Conservation (phyloP, 2,113 vertebrate species). For the Zosterops pallidus region DNA sequence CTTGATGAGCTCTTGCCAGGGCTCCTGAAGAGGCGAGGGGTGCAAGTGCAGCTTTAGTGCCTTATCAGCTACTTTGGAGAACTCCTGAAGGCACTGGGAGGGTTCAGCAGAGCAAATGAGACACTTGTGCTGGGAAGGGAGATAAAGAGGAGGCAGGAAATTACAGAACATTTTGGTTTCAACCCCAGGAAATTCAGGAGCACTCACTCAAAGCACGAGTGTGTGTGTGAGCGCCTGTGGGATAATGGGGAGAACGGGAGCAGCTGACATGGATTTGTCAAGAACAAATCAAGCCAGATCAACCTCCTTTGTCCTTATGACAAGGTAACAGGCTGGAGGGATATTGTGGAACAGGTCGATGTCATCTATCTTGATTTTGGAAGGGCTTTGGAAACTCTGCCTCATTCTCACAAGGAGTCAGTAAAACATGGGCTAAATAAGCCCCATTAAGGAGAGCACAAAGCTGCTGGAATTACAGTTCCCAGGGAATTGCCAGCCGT, state of each 20-base stretch:
- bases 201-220: neutral
- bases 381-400: neutral
- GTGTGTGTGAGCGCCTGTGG: neutral
- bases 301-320: conserved; percentile 10
- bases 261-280: conserved; percentile 29
- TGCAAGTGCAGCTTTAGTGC: neutral
- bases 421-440: neutral
- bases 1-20: neutral
- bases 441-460: neutral
- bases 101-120: neutral
- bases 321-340: neutral
- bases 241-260: neutral
- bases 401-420: neutral
- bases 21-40: neutral
- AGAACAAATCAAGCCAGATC: neutral
- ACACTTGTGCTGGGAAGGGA: neutral
- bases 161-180: neutral
- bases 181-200: neutral
- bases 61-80: neutral
- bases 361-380: neutral
- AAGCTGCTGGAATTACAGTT: neutral
- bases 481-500: conserved; percentile 5
- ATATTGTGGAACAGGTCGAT: neutral
- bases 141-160: neutral
- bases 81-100: neutral